These are phyloP conservation scores for Sigmodon hispidus DNA, from an alignment of 2,113 vertebrate genomes.

Conservation along the genomic window DNA sequence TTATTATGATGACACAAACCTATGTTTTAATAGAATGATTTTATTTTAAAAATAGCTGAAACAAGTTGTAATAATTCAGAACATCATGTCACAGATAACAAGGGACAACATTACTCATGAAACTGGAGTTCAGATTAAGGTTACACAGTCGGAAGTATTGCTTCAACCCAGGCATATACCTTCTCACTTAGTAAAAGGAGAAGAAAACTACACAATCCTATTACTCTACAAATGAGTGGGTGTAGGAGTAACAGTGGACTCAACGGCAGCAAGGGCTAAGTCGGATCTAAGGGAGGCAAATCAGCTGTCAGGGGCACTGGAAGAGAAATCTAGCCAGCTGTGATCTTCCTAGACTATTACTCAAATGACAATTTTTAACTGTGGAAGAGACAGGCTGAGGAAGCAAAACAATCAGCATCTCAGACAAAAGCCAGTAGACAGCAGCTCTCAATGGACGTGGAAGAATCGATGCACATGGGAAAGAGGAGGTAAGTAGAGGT, in stretches of 20 bases:
- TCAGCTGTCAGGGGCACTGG: background rate
- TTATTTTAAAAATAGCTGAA: background rate
- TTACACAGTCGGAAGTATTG: background rate
- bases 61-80: background rate
- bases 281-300: background rate
- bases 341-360: background rate
- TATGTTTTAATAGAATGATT: background rate
- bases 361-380: background rate
- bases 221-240: background rate
- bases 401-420: background rate
- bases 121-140: background rate
- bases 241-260: background rate
- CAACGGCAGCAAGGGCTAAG: background rate
- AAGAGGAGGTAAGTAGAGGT: background rate
- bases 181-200: background rate
- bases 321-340: background rate
- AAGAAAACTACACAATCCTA: background rate
- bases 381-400: background rate
- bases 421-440: background rate
- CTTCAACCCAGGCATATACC: background rate
- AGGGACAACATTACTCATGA: background rate
- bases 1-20: background rate
- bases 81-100: background rate
- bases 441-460: background rate
- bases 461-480: background rate